phyloP scores from a whole-genome alignment of 2,888 invertebrate genomes.

The Acanthococcus lagerstroemiae region DNA sequence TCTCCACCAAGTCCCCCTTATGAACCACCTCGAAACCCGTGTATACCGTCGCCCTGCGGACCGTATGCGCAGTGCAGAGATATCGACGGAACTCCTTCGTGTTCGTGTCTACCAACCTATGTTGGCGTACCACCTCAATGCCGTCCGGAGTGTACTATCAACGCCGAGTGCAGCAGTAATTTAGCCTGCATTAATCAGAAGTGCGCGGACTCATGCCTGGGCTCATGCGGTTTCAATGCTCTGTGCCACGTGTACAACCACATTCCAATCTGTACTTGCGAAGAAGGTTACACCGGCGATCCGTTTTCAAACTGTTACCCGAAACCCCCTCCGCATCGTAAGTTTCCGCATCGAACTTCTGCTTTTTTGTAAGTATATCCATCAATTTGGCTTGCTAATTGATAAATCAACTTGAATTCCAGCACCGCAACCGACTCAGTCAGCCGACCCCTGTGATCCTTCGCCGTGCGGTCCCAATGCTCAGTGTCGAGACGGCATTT shows the following conservation, averaged over 20 bases:
- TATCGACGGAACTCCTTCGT: conserved; percentile 54
- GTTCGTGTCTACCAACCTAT: conserved; percentile 58
- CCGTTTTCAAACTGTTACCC: conserved; percentile 58
- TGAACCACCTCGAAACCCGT: conserved; percentile 48
- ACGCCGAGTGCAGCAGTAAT: conserved; percentile 44
- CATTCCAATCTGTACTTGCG: conserved; percentile 65
- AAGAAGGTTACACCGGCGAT: conserved; percentile 63
- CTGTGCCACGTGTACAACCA: conserved; percentile 67
- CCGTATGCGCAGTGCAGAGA: conserved; percentile 55
- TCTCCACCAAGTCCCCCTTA: conserved; percentile 42
- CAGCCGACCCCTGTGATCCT: conserved; percentile 47
- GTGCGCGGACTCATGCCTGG: conserved; percentile 46
- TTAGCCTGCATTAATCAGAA: conserved; percentile 45
- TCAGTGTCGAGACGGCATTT: conserved; percentile 51
- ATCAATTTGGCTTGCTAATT: too few relatives aligned
- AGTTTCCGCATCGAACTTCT: neutral
- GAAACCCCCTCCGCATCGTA: conserved; percentile 44
- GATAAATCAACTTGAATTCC: conserved; percentile 2
- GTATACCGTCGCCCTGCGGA: conserved; percentile 64
- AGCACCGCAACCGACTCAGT: conserved; percentile 44
- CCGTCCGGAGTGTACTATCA: conserved; percentile 44
- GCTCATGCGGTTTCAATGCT: conserved; percentile 62
- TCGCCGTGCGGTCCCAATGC: conserved; percentile 61
- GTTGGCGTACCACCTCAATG: conserved; percentile 51
- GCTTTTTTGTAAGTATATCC: too few relatives aligned